A percentile compares a stretch with the other conserved stretches of the same genome.
phyloP scores from a whole-genome alignment of 2,888 invertebrate species.

The Pteria penguin region DNA sequence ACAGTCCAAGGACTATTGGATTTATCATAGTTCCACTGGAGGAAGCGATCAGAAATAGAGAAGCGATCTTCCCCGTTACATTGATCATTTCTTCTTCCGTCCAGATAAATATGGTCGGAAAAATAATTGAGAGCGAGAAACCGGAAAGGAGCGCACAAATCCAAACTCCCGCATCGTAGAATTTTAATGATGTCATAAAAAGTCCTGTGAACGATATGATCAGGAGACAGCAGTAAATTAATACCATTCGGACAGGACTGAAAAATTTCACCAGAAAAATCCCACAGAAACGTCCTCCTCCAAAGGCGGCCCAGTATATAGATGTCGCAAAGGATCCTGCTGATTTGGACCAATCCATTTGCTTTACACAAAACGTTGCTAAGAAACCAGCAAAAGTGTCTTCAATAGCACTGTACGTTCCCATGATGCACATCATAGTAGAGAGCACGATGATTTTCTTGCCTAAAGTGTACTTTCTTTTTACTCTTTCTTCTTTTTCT shows the following conservation, averaged over 20 bases:
- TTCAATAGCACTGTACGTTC: slow-evolving; percentile 74
- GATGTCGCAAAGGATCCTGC: slow-evolving; percentile 76
- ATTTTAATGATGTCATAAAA: slow-evolving; percentile 36
- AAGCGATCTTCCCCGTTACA: slow-evolving; percentile 78
- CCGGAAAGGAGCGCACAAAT: slow-evolving; percentile 76
- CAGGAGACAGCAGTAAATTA: slow-evolving; percentile 62
- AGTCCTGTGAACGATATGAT: slow-evolving; percentile 51
- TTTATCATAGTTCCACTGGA: slow-evolving; percentile 78
- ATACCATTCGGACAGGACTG: slow-evolving; percentile 75
- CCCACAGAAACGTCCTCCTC: slow-evolving; percentile 75
- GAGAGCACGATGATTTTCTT: slow-evolving; percentile 44
- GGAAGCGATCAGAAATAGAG: slow-evolving; percentile 77
- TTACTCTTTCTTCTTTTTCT: slow-evolving; percentile 36
- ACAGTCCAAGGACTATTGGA: slow-evolving; percentile 72
- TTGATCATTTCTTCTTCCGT: slow-evolving; percentile 77
- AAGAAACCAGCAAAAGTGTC: slow-evolving; percentile 79
- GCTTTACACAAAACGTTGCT: slow-evolving; percentile 75
- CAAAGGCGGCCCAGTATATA: slow-evolving; percentile 80
- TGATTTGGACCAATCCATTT: slow-evolving; percentile 72
- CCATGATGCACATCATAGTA: slow-evolving; percentile 48
- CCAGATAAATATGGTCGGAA: slow-evolving; percentile 80
- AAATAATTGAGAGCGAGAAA: slow-evolving; percentile 79
- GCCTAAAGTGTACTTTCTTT: slow-evolving; percentile 43
- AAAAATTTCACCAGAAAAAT: slow-evolving; percentile 77
- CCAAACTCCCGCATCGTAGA: slow-evolving; percentile 64